These are phyloP conservation scores for Amphibalanus amphitrite DNA, from an alignment of 1,140 invertebrate genomes.

Conservation along the genomic window DNA sequence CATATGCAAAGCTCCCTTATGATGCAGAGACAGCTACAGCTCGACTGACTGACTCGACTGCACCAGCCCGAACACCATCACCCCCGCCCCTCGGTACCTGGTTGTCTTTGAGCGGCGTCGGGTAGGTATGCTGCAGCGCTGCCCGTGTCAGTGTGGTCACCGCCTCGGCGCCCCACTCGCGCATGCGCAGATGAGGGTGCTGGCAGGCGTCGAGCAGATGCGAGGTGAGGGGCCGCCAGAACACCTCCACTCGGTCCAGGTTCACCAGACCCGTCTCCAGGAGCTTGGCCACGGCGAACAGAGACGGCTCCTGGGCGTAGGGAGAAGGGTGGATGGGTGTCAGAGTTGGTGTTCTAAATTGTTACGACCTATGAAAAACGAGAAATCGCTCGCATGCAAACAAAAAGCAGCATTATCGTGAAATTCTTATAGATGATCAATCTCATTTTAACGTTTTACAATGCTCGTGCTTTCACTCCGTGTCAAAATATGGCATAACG, in stretches of 20 bases:
- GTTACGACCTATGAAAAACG: too few relatives aligned
- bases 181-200: constrained; percentile 84
- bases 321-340: too few relatives aligned
- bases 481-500: too few relatives aligned
- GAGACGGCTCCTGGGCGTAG: constrained; percentile 72
- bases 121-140: constrained; percentile 56
- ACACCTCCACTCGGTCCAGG: constrained; percentile 74
- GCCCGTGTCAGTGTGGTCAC: constrained; percentile 86
- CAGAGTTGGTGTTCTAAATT: too few relatives aligned
- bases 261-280: constrained; percentile 92
- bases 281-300: constrained; percentile 93
- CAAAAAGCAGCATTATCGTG: too few relatives aligned
- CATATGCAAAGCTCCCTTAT: too few relatives aligned
- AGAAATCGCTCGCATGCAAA: too few relatives aligned
- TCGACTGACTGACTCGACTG: constrained; percentile 3
- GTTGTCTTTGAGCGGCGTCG: constrained; percentile 63
- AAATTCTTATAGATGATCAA: too few relatives aligned
- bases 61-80: neutral
- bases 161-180: constrained; percentile 94
- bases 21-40: constrained; percentile 11
- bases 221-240: constrained; percentile 92
- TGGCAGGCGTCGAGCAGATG: constrained; percentile 90
- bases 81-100: constrained; percentile 36
- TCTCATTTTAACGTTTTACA: too few relatives aligned
- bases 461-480: too few relatives aligned